phyloP scores from a whole-genome alignment of 2,888 invertebrate genomes.

The Mesodorylaimus sp. region DNA sequence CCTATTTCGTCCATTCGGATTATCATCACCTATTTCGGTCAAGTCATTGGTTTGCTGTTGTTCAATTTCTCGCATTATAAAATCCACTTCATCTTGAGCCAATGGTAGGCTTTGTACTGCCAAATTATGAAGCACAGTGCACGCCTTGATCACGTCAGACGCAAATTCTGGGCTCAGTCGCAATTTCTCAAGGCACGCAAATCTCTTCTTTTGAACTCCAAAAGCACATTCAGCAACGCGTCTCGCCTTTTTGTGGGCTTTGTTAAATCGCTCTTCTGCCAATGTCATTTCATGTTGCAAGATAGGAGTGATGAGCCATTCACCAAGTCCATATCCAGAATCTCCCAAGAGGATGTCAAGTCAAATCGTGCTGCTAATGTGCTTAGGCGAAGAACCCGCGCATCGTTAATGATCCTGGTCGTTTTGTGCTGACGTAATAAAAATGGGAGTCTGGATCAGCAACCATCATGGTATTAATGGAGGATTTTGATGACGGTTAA shows the following conservation, averaged over 20 bases:
- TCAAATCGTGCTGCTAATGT: background rate
- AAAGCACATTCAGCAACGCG: background rate
- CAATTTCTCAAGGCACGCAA: too few relatives aligned
- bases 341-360: background rate
- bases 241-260: background rate
- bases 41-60: too few relatives aligned
- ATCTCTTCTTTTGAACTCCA: background rate
- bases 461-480: conserved; percentile 8
- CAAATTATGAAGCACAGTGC: too few relatives aligned
- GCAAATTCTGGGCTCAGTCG: too few relatives aligned
- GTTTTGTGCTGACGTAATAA: conserved; percentile 6
- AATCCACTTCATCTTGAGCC: too few relatives aligned
- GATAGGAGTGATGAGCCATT: background rate
- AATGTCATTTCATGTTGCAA: background rate
- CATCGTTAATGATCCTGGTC: conserved; percentile 10
- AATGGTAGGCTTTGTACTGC: too few relatives aligned
- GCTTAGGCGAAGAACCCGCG: conserved; percentile 10
- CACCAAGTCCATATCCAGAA: background rate
- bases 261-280: too few relatives aligned
- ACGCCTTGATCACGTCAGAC: too few relatives aligned
- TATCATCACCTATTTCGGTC: too few relatives aligned
- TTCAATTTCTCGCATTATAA: too few relatives aligned
- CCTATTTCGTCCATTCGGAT: too few relatives aligned
- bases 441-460: conserved; percentile 7
- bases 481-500: conserved; percentile 7